These are phyloP conservation scores for Micrastur ruficollis DNA, from an alignment of 2,797 vertebrate genomes.

Conservation along the genomic window DNA sequence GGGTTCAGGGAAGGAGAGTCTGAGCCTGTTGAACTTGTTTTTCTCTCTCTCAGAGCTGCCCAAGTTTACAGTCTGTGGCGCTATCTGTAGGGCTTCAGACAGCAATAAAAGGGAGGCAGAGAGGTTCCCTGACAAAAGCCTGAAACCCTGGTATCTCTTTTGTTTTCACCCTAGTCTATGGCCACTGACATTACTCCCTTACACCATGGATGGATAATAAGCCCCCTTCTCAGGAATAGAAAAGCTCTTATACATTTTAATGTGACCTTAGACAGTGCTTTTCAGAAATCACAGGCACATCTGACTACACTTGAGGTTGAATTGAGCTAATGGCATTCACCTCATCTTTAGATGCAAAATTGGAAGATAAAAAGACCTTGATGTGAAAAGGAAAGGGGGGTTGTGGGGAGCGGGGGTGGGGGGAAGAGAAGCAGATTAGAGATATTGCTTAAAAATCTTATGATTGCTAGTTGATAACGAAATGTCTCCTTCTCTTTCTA, in stretches of 20 bases:
- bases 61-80: slow-evolving; percentile 58
- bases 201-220: slow-evolving; percentile 80
- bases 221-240: slow-evolving; percentile 79
- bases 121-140: slow-evolving; percentile 73
- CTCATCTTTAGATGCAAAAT: slow-evolving; percentile 86
- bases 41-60: slow-evolving; percentile 32
- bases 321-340: slow-evolving; percentile 87
- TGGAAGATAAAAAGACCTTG: slow-evolving; percentile 88
- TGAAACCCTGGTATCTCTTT: slow-evolving; percentile 73
- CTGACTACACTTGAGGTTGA: slow-evolving; percentile 86
- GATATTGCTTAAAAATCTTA: slow-evolving; percentile 82
- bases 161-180: slow-evolving; percentile 78
- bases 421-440: slow-evolving; percentile 77
- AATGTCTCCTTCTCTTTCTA: slow-evolving; percentile 81
- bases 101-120: slow-evolving; percentile 57
- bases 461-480: slow-evolving; percentile 79
- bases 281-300: slow-evolving; percentile 84
- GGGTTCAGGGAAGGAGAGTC: slow-evolving; percentile 33
- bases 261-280: slow-evolving; percentile 85
- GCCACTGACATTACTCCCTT: slow-evolving; percentile 79
- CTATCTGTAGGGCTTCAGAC: slow-evolving; percentile 46
- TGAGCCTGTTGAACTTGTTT: slow-evolving; percentile 70
- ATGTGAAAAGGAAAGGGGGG: slow-evolving; percentile 79
- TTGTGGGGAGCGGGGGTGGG: slow-evolving; percentile 43
- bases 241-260: slow-evolving; percentile 86